A percentile compares a stretch with the other conserved stretches of the same genome.
Conservation (phyloP, 2,888 invertebrate species). For the Charanyca ferruginea region DNA sequence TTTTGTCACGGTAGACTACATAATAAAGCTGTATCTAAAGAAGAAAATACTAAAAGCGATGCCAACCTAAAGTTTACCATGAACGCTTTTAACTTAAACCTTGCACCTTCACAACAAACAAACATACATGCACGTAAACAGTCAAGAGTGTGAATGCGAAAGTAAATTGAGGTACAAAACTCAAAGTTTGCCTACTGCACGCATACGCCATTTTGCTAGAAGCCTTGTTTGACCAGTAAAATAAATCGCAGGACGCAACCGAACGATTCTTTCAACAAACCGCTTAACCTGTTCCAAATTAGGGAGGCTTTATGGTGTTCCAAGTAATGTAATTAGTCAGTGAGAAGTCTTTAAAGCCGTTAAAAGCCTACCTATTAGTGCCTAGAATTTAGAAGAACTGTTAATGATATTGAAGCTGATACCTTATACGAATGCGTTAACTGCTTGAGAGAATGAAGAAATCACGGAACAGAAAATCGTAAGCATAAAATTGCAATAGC, state of each 20-base stretch:
- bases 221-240: conserved; percentile 49
- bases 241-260: conserved; percentile 49
- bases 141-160: conserved; percentile 71
- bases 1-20: not conserved
- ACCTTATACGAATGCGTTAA: conserved; percentile 12
- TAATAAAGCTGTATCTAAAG: no score
- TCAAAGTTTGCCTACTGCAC: conserved; percentile 55
- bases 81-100: conserved; percentile 43
- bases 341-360: conserved; percentile 9
- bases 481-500: not conserved
- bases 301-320: conserved; percentile 51
- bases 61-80: not conserved
- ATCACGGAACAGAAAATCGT: conserved; percentile 3
- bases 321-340: conserved; percentile 51
- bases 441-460: not conserved
- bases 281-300: conserved; percentile 58
- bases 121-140: conserved; percentile 70
- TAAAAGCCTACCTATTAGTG: conserved; percentile 38
- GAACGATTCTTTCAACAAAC: conserved; percentile 46
- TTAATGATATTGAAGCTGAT: conserved; percentile 18
- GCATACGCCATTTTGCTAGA: conserved; percentile 46
- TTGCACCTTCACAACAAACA: conserved; percentile 52
- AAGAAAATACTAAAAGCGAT: not conserved
- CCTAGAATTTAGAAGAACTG: conserved; percentile 17
- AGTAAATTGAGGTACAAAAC: conserved; percentile 56